Evolutionary conservation across 2,113 vertebrate species (phyloP).

Genomic region (Coracopsis vasa): DNA sequence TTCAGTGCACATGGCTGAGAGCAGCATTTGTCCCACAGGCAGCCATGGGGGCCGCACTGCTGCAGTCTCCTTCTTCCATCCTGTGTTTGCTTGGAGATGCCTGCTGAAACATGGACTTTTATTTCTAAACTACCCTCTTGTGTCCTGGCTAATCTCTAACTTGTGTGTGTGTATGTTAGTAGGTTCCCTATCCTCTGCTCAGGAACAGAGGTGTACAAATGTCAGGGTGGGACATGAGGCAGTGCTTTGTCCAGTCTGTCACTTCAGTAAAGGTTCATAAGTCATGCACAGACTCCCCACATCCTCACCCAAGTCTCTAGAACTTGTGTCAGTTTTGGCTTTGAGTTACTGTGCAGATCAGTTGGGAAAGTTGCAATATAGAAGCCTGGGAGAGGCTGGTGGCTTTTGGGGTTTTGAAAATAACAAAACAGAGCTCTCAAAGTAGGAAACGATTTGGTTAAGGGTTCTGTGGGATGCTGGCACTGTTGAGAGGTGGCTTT

Average conservation of each 20-base stretch:
- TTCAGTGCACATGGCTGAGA: background rate
- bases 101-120: background rate
- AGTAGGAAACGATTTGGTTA: background rate
- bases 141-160: background rate
- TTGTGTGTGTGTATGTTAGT: accelerated
- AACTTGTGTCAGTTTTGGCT: background rate
- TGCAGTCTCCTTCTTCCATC: background rate
- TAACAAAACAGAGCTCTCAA: accelerated
- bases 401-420: background rate
- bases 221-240: background rate
- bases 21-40: background rate
- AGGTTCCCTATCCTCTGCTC: accelerated
- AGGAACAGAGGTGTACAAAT: accelerated
- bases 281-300: background rate
- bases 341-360: background rate
- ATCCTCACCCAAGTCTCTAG: background rate
- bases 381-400: background rate
- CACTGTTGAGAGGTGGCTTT: background rate
- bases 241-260: background rate
- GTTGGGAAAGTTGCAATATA: background rate
- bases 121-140: background rate
- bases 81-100: background rate
- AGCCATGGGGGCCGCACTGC: background rate
- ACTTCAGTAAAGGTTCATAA: accelerated
- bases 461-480: background rate